These are phyloP conservation scores for Hemiscyllium ocellatum DNA, from an alignment of 2,113 vertebrate genomes.

Conservation along the genomic window DNA sequence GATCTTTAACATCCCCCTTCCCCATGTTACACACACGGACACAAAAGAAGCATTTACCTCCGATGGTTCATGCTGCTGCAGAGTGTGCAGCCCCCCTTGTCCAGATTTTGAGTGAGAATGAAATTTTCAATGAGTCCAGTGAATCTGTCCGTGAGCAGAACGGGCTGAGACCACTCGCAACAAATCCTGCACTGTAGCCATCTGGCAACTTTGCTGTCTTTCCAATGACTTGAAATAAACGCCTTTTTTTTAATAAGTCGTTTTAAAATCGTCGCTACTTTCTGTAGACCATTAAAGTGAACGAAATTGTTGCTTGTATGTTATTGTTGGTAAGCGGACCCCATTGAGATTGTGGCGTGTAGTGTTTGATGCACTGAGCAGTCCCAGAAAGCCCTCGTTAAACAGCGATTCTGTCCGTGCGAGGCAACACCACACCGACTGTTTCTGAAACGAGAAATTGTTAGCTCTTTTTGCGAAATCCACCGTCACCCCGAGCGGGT, in stretches of 20 bases:
- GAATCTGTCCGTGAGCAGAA: background rate
- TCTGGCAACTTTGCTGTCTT: background rate
- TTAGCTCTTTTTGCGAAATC: background rate
- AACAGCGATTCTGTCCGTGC: background rate
- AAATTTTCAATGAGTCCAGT: background rate
- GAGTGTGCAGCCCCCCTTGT: background rate
- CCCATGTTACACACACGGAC: too few relatives aligned
- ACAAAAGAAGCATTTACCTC: background rate
- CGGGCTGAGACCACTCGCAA: background rate
- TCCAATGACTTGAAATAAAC: conserved; percentile 2
- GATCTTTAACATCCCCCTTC: too few relatives aligned
- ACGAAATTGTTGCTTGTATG: background rate
- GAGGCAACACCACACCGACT: background rate
- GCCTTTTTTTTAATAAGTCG: too few relatives aligned
- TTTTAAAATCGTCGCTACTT: background rate
- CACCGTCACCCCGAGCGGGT: background rate
- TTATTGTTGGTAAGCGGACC: background rate
- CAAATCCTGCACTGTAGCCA: background rate
- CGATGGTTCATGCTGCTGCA: background rate
- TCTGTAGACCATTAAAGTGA: background rate
- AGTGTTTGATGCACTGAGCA: too few relatives aligned
- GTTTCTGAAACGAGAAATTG: background rate
- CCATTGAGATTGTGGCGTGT: background rate
- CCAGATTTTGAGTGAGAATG: conserved; percentile 8
- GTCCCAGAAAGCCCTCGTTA: too few relatives aligned